A percentile compares a stretch with the other conserved stretches of the same genome.
Conservation (phyloP, 2,888 invertebrate species). For the Drosophila trichaetosa region DNA sequence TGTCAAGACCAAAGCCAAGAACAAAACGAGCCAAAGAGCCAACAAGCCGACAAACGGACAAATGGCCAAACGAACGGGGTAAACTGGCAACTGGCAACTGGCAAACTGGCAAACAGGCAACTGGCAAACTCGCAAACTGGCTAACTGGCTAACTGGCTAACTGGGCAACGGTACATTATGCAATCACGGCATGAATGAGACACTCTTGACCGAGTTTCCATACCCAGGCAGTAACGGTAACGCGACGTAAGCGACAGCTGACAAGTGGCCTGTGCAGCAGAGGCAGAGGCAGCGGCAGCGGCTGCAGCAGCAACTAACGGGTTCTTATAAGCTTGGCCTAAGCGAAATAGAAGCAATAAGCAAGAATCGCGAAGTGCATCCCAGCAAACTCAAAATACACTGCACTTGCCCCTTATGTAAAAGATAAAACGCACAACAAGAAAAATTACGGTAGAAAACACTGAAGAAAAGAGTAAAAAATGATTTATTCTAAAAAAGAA, state of each 20-base stretch:
- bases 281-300: conserved; percentile 3
- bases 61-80: conserved; percentile 29
- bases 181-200: conserved; percentile 83
- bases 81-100: conserved; percentile 23
- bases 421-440: not conserved
- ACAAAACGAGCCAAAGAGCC: conserved; percentile 30
- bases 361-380: conserved; percentile 28
- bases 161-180: conserved; percentile 82
- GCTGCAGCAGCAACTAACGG: conserved; percentile 57
- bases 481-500: fast-evolving
- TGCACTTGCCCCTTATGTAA: conserved; percentile 3
- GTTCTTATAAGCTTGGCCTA: conserved; percentile 49
- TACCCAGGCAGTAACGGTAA: conserved; percentile 80
- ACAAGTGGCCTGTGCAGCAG: conserved; percentile 52
- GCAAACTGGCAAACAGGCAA: conserved; percentile 20
- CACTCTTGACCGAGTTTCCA: conserved; percentile 84
- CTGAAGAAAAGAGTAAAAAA: not conserved
- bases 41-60: conserved; percentile 17
- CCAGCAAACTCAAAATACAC: conserved; percentile 22
- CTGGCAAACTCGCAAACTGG: conserved; percentile 22
- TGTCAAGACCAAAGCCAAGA: conserved; percentile 51
- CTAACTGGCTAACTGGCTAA: conserved; percentile 35
- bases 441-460: not conserved
- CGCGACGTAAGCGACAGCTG: conserved; percentile 78
- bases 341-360: conserved; percentile 33